phyloP scores from a whole-genome alignment of 2,797 vertebrate species.

The Lindbergichthys nudifrons region DNA sequence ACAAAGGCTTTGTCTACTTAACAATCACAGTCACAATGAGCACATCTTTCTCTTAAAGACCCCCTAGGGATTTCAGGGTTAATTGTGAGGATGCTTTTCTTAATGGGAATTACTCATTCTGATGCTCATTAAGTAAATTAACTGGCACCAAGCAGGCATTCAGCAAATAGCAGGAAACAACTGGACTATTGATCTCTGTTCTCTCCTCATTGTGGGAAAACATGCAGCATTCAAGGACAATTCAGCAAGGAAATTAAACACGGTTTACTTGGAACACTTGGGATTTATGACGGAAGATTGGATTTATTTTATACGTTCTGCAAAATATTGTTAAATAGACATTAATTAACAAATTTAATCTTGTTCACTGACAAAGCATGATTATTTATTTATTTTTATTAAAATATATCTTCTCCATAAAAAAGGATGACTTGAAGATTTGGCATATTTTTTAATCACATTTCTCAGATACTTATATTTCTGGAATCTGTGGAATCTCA shows the following conservation, averaged over 20 bases:
- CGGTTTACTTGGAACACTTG: slow-evolving; percentile 28
- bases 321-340: slow-evolving; percentile 6
- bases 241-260: slow-evolving; percentile 34
- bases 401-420: slow-evolving; percentile 1
- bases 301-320: slow-evolving; percentile 24
- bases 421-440: not conserved
- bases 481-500: too few relatives aligned
- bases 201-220: slow-evolving; percentile 31
- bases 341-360: slow-evolving; percentile 29
- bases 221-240: slow-evolving; percentile 36
- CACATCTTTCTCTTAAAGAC: slow-evolving; percentile 55
- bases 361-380: not conserved
- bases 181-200: slow-evolving; percentile 54
- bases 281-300: slow-evolving; percentile 13
- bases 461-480: too few relatives aligned
- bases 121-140: slow-evolving; percentile 76
- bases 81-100: slow-evolving; percentile 70
- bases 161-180: slow-evolving; percentile 46
- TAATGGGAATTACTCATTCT: slow-evolving; percentile 71
- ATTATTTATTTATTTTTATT: too few relatives aligned
- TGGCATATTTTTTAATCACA: not conserved
- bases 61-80: slow-evolving; percentile 68
- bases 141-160: slow-evolving; percentile 52
- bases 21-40: slow-evolving; percentile 16
- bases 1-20: slow-evolving; percentile 24